phyloP scores from a whole-genome alignment of 2,797 vertebrate species.

The Helicolenus hilgendorfi region DNA sequence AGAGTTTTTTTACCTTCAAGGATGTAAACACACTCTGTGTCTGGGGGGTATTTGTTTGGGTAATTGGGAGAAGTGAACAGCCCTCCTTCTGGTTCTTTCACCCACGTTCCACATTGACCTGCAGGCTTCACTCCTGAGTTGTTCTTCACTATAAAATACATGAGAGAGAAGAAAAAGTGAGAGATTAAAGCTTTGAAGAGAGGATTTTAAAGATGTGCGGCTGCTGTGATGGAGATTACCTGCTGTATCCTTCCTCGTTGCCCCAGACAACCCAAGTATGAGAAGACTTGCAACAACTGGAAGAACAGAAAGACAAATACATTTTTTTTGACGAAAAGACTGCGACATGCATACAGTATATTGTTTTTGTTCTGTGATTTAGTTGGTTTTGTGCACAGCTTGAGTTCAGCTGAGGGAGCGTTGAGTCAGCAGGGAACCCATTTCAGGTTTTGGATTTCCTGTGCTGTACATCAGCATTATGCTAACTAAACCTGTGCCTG shows the following conservation, averaged over 20 bases:
- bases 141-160: conserved; percentile 92
- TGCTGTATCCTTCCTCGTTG: conserved; percentile 96
- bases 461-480: conserved; percentile 8
- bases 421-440: conserved; percentile 54
- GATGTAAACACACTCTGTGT: conserved; percentile 98
- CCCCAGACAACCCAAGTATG: conserved; percentile 97
- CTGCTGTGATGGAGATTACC: conserved; percentile 86
- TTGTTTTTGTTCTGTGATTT: neutral
- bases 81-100: conserved; percentile 97
- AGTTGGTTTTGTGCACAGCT: neutral
- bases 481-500: neutral
- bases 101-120: conserved; percentile 98
- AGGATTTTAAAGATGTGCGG: neutral
- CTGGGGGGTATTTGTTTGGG: conserved; percentile 98
- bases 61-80: conserved; percentile 99
- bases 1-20: conserved; percentile 95
- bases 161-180: neutral
- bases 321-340: conserved; percentile 11
- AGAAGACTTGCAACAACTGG: conserved; percentile 99
- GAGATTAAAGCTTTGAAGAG: neutral
- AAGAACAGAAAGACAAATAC: conserved; percentile 46
- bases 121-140: conserved; percentile 97
- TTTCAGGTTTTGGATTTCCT: conserved; percentile 8
- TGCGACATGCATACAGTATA: neutral
- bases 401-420: neutral